A percentile compares a stretch with the other conserved stretches of the same genome.
Evolutionary conservation across 1,140 invertebrate genomes (phyloP).

Genomic region (Trigoniulus corallinus): DNA sequence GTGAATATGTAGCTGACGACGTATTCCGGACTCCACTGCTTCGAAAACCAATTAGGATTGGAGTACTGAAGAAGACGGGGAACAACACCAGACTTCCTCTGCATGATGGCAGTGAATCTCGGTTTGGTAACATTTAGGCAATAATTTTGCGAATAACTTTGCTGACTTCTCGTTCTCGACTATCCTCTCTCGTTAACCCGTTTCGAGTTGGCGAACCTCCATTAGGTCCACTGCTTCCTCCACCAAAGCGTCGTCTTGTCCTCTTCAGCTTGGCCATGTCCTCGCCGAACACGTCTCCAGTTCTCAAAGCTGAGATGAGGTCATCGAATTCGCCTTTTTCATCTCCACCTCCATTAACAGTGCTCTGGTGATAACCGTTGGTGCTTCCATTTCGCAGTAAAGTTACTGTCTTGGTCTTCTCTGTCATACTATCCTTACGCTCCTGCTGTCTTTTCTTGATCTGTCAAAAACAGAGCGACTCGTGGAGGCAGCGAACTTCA

Average conservation of each 20-base stretch:
- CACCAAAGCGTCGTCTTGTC: conserved; percentile 22
- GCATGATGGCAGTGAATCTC: too few species aligned
- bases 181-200: not conserved
- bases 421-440: conserved; percentile 11
- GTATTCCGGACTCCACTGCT: too few species aligned
- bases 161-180: conserved; percentile 1
- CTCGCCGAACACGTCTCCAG: conserved; percentile 93
- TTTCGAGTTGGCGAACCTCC: not conserved
- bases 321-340: conserved; percentile 75
- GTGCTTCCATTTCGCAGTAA: conserved; percentile 12
- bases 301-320: conserved; percentile 83
- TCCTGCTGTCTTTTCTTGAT: conserved; percentile 9
- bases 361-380: conserved; percentile 12
- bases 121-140: too few species aligned
- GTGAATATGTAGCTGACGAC: too few species aligned
- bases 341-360: conserved; percentile 14
- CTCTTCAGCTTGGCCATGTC: conserved; percentile 85
- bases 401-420: conserved; percentile 9
- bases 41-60: too few species aligned
- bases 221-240: not conserved
- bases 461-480: conserved; percentile 1
- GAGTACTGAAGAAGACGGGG: too few species aligned
- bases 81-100: too few species aligned
- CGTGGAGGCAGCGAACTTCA: conserved; percentile 2
- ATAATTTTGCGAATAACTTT: not conserved